Conservation (phyloP, 1,140 invertebrate genomes). For the Portunus trituberculatus region DNA sequence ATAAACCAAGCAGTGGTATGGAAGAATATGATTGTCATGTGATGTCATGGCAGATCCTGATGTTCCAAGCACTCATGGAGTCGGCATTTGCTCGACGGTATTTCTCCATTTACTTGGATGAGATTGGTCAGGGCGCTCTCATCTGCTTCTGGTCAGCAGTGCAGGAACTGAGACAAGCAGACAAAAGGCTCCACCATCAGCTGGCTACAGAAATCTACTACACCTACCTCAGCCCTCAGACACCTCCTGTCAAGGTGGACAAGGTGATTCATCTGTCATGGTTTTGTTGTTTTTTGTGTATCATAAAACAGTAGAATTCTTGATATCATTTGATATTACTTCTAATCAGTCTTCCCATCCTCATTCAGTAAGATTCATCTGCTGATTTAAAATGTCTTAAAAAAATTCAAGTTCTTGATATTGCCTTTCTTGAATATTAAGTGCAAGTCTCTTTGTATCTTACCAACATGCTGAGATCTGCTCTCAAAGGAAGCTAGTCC, state of each 20-base stretch:
- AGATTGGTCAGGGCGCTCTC: slow-evolving; percentile 89
- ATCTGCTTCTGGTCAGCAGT: slow-evolving; percentile 93
- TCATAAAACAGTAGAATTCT: too few species aligned
- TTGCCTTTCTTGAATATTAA: too few species aligned
- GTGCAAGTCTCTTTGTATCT: too few species aligned
- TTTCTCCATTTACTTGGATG: slow-evolving; percentile 90
- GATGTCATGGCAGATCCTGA: slow-evolving; percentile 79
- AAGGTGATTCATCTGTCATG: slow-evolving; percentile 81
- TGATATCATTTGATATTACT: too few species aligned
- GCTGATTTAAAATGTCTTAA: too few species aligned
- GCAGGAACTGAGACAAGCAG: slow-evolving; percentile 89
- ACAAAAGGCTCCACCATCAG: slow-evolving; percentile 89
- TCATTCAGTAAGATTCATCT: too few species aligned
- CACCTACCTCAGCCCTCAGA: slow-evolving; percentile 86
- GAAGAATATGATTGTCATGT: too few species aligned
- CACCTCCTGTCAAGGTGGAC: slow-evolving; percentile 88
- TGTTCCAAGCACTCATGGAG: slow-evolving; percentile 81
- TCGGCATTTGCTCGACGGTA: slow-evolving; percentile 83
- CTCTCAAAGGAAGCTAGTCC: too few species aligned
- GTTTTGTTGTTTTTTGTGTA: slow-evolving; percentile 1
- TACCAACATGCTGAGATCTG: too few species aligned
- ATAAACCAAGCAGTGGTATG: too few species aligned
- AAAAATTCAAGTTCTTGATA: too few species aligned
- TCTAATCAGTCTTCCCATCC: too few species aligned
- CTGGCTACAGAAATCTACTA: slow-evolving; percentile 95